Evolutionary conservation across 2,888 invertebrate genomes (phyloP).

Genomic region (Ectemnius cavifrons): DNA sequence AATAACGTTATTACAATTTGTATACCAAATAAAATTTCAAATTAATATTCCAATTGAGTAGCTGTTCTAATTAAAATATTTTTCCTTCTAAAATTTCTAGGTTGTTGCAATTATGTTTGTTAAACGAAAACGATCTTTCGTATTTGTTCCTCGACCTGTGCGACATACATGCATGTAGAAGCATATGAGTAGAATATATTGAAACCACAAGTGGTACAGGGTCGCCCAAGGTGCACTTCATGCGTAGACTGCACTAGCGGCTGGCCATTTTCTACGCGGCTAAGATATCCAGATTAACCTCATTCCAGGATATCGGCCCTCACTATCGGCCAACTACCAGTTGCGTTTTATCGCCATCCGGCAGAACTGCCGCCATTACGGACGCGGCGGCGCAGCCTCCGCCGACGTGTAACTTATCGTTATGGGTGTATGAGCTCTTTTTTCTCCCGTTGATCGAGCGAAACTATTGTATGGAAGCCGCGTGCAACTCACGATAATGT

Average conservation of each 20-base stretch:
- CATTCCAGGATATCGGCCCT: slow-evolving; percentile 8
- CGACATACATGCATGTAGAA: too few species aligned
- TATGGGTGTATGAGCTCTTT: slow-evolving; percentile 1
- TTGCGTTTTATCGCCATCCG: slow-evolving; percentile 28
- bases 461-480: slow-evolving; percentile 11
- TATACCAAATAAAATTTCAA: too few species aligned
- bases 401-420: slow-evolving; percentile 29
- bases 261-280: slow-evolving; percentile 1
- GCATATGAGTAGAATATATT: background rate
- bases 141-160: too few species aligned
- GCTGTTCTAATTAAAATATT: too few species aligned
- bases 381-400: slow-evolving; percentile 3
- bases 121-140: too few species aligned
- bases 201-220: too few species aligned
- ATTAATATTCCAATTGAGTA: too few species aligned
- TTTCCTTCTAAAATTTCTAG: too few species aligned
- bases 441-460: slow-evolving; percentile 8
- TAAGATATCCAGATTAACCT: slow-evolving; percentile 17
- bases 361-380: slow-evolving; percentile 15
- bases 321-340: slow-evolving; percentile 17
- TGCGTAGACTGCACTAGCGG: background rate
- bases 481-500: background rate
- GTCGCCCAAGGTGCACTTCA: too few species aligned
- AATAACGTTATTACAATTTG: too few species aligned
- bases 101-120: too few species aligned